Evolutionary conservation across 1,140 invertebrate species (phyloP).

Genomic region (Drosophila neocordata): DNA sequence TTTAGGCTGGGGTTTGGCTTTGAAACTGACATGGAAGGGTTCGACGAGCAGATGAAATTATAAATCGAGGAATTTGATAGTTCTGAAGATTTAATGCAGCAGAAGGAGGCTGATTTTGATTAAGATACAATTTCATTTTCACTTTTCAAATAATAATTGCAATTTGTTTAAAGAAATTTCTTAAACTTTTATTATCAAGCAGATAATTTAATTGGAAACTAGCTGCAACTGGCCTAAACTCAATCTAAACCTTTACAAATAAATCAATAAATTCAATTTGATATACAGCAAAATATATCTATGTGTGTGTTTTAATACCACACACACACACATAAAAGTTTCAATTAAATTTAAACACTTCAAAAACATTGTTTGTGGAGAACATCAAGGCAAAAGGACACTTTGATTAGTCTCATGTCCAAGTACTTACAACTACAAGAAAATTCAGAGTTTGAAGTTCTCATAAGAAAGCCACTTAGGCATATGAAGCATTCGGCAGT

Average conservation of each 20-base stretch:
- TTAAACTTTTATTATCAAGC: neutral
- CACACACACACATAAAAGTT: neutral
- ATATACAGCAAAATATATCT: neutral
- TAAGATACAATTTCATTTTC: no score
- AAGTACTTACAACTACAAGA: slow-evolving; percentile 1
- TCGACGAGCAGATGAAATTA: slow-evolving; percentile 5
- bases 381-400: slow-evolving; percentile 4
- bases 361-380: neutral
- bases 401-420: slow-evolving; percentile 10
- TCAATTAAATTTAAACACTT: slow-evolving; percentile 14
- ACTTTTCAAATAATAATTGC: no score
- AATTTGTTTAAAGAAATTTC: neutral
- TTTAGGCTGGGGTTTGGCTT: neutral
- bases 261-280: slow-evolving; percentile 12
- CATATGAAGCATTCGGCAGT: neutral
- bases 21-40: neutral
- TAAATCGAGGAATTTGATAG: neutral
- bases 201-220: slow-evolving; percentile 6
- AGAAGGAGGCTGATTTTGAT: no score
- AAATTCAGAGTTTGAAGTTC: slow-evolving; percentile 6
- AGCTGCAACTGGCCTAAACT: neutral
- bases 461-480: neutral
- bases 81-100: neutral
- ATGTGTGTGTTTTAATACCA: neutral
- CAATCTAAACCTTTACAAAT: neutral